Evolutionary conservation across 2,797 vertebrate species (phyloP).

Genomic region (Notoglanidium macrostoma): DNA sequence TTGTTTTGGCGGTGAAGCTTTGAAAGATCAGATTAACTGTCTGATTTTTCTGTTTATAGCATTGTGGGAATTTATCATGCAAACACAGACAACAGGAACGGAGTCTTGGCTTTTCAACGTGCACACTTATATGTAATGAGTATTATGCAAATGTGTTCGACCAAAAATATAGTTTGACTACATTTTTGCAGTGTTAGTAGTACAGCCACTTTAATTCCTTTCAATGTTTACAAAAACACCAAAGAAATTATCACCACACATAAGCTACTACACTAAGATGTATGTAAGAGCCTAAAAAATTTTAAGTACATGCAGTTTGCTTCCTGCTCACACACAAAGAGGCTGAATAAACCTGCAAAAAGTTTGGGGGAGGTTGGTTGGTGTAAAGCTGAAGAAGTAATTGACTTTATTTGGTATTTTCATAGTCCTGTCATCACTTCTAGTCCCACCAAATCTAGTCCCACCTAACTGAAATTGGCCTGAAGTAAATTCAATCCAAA

Average conservation of each 20-base stretch:
- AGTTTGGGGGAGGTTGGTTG: not conserved
- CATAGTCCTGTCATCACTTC: not conserved
- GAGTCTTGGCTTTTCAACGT: not conserved
- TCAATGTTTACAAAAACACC: not conserved
- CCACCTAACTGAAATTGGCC: not conserved
- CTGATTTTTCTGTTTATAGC: slow-evolving; percentile 1
- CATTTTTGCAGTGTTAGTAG: not conserved
- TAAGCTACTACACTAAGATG: not conserved
- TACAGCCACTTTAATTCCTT: not conserved
- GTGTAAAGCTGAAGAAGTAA: not conserved
- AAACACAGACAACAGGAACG: not conserved
- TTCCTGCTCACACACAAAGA: not conserved
- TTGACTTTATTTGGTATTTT: not conserved
- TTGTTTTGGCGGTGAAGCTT: slow-evolving; percentile 2
- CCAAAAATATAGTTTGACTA: not conserved
- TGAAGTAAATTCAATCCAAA: not conserved
- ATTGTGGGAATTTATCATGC: not conserved
- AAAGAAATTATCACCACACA: not conserved
- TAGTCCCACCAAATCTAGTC: not conserved
- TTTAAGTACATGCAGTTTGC: not conserved
- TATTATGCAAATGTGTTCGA: not conserved
- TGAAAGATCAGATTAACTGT: not conserved
- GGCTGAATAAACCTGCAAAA: not conserved
- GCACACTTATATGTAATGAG: not conserved
- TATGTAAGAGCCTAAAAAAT: not conserved